Conservation (phyloP, 2,113 vertebrate species). For the Elephantulus edwardii region DNA sequence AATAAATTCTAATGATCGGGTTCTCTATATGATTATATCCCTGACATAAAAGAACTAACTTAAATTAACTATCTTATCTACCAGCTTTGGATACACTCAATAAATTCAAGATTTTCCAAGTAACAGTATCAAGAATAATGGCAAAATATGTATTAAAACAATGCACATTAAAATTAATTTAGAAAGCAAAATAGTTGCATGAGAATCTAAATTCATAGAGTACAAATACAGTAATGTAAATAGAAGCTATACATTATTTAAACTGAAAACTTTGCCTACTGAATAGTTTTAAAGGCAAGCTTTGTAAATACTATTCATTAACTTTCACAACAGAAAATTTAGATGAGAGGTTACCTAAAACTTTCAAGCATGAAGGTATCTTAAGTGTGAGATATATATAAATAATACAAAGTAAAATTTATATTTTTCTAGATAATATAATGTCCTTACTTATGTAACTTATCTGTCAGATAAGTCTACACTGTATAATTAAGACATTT, state of each 20-base stretch:
- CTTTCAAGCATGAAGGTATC: conserved; percentile 47
- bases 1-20: not conserved
- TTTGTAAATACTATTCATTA: conserved; percentile 46
- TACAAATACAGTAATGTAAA: not conserved
- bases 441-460: not conserved
- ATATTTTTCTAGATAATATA: conserved; percentile 45
- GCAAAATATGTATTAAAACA: not conserved
- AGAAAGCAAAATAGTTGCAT: conserved; percentile 33
- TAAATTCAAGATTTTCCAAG: not conserved
- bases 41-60: not conserved
- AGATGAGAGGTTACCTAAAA: conserved; percentile 20
- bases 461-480: conserved; percentile 29
- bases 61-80: not conserved
- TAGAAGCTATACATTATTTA: conserved; percentile 24
- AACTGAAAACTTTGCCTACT: conserved; percentile 5
- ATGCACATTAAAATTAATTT: conserved; percentile 40
- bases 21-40: not conserved
- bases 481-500: conserved; percentile 29
- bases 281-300: conserved; percentile 27
- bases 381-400: not conserved
- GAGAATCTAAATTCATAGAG: not conserved
- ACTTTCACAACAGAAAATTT: conserved; percentile 35
- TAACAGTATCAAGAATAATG: not conserved
- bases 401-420: conserved; percentile 47
- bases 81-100: not conserved